Evolutionary conservation across 2,888 invertebrate species (phyloP), one percentile per base, ranked within the genome.

Genomic region (Trissonchulus sp.): DNA sequence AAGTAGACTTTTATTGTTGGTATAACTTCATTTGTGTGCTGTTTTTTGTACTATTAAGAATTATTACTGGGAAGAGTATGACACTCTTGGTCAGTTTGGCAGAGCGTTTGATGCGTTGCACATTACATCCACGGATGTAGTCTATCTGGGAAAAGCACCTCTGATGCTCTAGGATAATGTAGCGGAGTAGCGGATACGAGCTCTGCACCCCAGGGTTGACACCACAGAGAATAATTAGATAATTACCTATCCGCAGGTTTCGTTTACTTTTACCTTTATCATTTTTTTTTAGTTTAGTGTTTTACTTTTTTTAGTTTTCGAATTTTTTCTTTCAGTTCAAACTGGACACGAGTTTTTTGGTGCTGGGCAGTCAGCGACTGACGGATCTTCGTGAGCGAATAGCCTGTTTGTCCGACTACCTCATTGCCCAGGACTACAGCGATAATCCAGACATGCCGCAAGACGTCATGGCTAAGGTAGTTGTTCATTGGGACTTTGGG

Each of bases 351-450:
- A 89, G 90, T 78, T 88, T 90, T 77, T 84, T 88, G 18, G 88
- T 91, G 0, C 85, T 90, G n/a, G 91, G 91, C 0, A 85, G 87
- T 30, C 91, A 92, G 83, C 87, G 87, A 34, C 86, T 95, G 78
- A 87, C 89, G n/a, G 89, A 89, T 69, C 85, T 95, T 62, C 88
- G 91, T 1, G 92, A 93, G 82, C 88, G 89, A 79, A 90, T 94
- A 78, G 86, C 87, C 30, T 95, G 95, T 83, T 84, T 89, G 72
- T 89, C 91, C 78, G 92, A 94, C 84, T 81, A 84, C 33, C 81
- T 84, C 2, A 81, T 85, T 15, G 81, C 84, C n/a, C 85, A 85
- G 60, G 88, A 88, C 75, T 82, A 83, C 74, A 86, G 86, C 79
- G 81, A 83, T 23, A 81, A 83, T 77, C 86, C 86, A 0, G 80